Evolutionary conservation across 2,113 vertebrate genomes (phyloP), one percentile per base, ranked within the genome.

Genomic region (Opisthocomus hoazin): DNA sequence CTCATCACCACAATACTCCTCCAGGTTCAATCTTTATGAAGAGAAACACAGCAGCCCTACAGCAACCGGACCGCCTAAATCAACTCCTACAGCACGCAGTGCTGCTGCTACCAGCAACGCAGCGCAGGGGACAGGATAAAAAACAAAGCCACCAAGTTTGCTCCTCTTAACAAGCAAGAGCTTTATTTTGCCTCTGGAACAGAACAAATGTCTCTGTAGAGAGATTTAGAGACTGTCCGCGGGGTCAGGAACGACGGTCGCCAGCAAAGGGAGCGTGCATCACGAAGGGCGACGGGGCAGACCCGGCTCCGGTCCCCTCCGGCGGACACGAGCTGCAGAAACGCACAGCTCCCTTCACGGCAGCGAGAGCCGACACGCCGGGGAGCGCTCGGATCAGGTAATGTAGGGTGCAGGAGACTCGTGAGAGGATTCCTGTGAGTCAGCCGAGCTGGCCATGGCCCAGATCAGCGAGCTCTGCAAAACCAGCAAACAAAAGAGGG

Each of bases 361-460:
- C 12, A 0, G 29, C 6, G 10, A 63, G 75, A 51, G 80, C 61
- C 1, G 3, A 51, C 90, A 87, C 5, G 7, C 85, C n/a, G 26
- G 80, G 66, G 74, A 88, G 86, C 54, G 30, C 88, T 81, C 1
- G 0, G 51, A 90, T 60, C 95, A 89, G 94, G 95, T 93, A 96
- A 96, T 94, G 93, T 93, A 97, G 94, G 94, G 91, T 94, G 93
- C 23, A 94, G 74, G 80, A 97, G 87, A 78, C 68, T 89, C 7
- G 6, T 11, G 51, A 89, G 87, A 96, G 68, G 77, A 95, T 71
- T 94, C 66, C 87, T 87, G 39, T 94, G 93, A 97, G 81, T 97
- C 95, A 96, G 87, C 75, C 6, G 0, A 84, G 77, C 91, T 96
- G 95, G 95, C 95, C 51, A 78, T 53, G 80, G 61, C 91, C 94